phyloP scores from a whole-genome alignment of 1,140 invertebrate genomes.

The Drosophila lacteicornis region DNA sequence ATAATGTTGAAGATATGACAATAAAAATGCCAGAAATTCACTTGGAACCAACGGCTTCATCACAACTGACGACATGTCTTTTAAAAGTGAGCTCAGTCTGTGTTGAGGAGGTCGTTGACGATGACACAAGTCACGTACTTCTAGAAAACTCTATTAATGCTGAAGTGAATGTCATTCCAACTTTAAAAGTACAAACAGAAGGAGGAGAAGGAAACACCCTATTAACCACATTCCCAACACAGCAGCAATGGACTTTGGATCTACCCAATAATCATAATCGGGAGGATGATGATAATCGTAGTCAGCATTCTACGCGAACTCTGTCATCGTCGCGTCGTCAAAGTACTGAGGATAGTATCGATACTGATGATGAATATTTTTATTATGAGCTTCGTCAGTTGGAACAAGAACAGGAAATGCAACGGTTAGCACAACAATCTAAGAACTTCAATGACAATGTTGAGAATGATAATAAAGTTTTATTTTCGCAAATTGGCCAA shows the following conservation, averaged over 20 bases:
- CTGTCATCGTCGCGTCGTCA: slow-evolving; percentile 94
- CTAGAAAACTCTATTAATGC: background rate
- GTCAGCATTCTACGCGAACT: slow-evolving; percentile 94
- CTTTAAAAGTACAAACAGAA: slow-evolving; percentile 4
- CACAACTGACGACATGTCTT: slow-evolving; percentile 8
- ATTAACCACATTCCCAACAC: background rate
- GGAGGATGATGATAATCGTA: slow-evolving; percentile 93
- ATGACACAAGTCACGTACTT: background rate
- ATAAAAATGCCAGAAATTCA: slow-evolving; percentile 37
- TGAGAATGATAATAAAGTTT: slow-evolving; percentile 85
- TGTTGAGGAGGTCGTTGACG: slow-evolving; percentile 10
- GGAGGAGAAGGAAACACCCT: background rate
- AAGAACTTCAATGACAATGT: background rate
- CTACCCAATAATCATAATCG: slow-evolving; percentile 88
- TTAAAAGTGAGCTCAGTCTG: slow-evolving; percentile 39
- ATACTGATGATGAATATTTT: slow-evolving; percentile 97
- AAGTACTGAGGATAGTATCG: slow-evolving; percentile 96
- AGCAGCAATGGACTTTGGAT: slow-evolving; percentile 89
- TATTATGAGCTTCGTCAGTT: slow-evolving; percentile 94
- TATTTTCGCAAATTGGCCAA: slow-evolving; percentile 77
- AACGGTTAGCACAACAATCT: slow-evolving; percentile 86
- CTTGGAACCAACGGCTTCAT: slow-evolving; percentile 14
- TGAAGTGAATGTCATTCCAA: slow-evolving; percentile 6
- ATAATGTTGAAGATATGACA: background rate
- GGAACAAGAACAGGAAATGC: slow-evolving; percentile 93